Percentiles rank a stretch among this genome's conserved stretches.
Evolutionary conservation across 2,888 invertebrate genomes (phyloP).

Genomic region (Apotomis betuletana): DNA sequence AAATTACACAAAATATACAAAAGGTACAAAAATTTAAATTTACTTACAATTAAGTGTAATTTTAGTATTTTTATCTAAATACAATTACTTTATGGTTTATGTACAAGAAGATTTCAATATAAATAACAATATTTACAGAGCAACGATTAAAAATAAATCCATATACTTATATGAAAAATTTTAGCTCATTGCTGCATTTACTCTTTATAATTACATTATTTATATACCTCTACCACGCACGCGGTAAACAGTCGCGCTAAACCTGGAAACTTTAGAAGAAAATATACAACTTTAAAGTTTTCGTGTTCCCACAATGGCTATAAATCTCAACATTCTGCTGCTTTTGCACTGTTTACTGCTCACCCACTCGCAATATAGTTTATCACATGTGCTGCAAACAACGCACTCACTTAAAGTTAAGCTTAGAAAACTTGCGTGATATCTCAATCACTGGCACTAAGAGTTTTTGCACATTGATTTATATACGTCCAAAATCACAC

Average conservation of each 20-base stretch:
- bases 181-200: constrained; percentile 46
- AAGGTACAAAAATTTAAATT: constrained; percentile 58
- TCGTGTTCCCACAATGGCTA: constrained; percentile 70
- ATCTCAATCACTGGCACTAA: constrained; percentile 61
- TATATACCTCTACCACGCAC: constrained; percentile 6
- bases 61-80: not conserved
- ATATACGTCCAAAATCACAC: constrained; percentile 44
- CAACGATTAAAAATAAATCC: constrained; percentile 55
- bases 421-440: constrained; percentile 57
- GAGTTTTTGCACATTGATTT: constrained; percentile 40
- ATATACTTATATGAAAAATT: constrained; percentile 54
- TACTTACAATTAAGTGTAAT: constrained; percentile 10
- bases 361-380: constrained; percentile 73
- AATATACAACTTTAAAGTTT: constrained; percentile 69
- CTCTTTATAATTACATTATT: constrained; percentile 22
- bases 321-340: constrained; percentile 70
- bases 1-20: constrained; percentile 52
- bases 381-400: constrained; percentile 67
- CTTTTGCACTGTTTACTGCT: constrained; percentile 68
- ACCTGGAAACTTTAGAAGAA: constrained; percentile 65
- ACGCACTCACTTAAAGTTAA: constrained; percentile 63
- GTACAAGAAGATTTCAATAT: constrained; percentile 65
- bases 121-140: constrained; percentile 76
- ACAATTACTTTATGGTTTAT: constrained; percentile 47
- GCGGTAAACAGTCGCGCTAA: constrained; percentile 44